These are phyloP conservation scores for Drosophila murphyi DNA, from an alignment of 1,140 invertebrate species.

Conservation along the genomic window DNA sequence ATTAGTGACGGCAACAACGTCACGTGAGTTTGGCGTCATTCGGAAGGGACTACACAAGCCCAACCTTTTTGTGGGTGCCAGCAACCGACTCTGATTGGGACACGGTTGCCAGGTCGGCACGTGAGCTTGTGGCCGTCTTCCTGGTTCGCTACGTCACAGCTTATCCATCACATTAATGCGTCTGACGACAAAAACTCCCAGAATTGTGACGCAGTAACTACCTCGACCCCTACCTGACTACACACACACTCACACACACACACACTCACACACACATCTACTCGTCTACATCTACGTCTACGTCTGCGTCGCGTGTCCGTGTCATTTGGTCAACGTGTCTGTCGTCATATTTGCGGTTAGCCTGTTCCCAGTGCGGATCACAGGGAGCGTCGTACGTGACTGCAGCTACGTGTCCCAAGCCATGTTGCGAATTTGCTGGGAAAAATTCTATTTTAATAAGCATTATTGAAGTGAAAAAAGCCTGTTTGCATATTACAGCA, in stretches of 20 bases:
- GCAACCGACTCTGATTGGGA: neutral
- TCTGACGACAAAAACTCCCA: conserved; percentile 16
- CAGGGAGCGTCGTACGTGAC: conserved; percentile 37
- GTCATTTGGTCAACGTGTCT: conserved; percentile 57
- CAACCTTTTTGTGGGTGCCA: conserved; percentile 22
- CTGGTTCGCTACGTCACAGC: conserved; percentile 45
- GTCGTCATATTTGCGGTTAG: conserved; percentile 40
- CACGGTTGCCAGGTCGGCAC: conserved; percentile 9
- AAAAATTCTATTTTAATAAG: conserved; percentile 43
- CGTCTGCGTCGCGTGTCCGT: conserved; percentile 43
- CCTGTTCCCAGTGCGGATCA: conserved; percentile 8
- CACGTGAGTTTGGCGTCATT: conserved; percentile 17
- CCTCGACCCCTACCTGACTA: neutral
- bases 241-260: too few relatives aligned
- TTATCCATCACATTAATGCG: conserved; percentile 34
- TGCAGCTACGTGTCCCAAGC: conserved; percentile 31
- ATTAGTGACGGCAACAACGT: conserved; percentile 26
- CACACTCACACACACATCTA: neutral
- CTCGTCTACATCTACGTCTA: neutral
- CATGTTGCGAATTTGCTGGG: conserved; percentile 31
- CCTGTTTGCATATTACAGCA: conserved; percentile 5
- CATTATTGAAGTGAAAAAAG: conserved; percentile 17
- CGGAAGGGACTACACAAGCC: neutral
- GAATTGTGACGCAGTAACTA: conserved; percentile 8
- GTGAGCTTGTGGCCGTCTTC: conserved; percentile 32